Base-by-base conservation (phyloP, 2,113 vertebrate genomes). In the Lucifuga dentata region DNA sequence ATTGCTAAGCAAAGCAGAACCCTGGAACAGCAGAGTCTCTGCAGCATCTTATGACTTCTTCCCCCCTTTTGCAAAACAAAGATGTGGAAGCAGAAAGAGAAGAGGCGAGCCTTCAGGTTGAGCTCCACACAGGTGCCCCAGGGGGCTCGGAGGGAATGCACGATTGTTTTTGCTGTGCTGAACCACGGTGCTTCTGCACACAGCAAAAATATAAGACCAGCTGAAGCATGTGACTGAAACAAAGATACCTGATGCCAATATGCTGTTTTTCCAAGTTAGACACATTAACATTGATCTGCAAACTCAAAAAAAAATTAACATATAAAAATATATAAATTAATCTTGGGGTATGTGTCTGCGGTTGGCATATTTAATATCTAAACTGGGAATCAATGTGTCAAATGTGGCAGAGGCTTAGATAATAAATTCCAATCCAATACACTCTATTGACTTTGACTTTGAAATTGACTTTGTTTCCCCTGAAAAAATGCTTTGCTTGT, bases 1-100 rank as follows among this genome's bases (percentile, higher is more conserved):
- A 36, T 23, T 78, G 86, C 86, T 87, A 85, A 87, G 60, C 81
- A 74, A 84, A 83, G 80, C 82, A 74, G 82, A 85, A 85, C 81
- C 55, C 53, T 32, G 55, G 49, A 76, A 69, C 68, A 11, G 13
- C 43, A n/a, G 55, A 72, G 78, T 60, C 63, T 85, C 73, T 80
- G 78, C 81, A 76, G 82, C 75, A 81, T 68, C 58, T 81, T 67
- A 85, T 46, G n/a, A 16, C 43, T 35, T 39, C 61, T 76, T 17
- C 55, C 55, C 16, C 15, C 17, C 2, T 12, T 88, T 84, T 82
- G 80, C 71, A 84, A 90, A 88, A 88, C 80, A 88, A 90, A 86
- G 79, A 26, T 11, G 23, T 6, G 29, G 24, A 88, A 73, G 73
- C 65, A 68, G 78, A 78, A 59, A 83, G 67, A 73, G 61, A 77